phyloP scores from a whole-genome alignment of 2,797 vertebrate genomes.

The Poecilia velifera region DNA sequence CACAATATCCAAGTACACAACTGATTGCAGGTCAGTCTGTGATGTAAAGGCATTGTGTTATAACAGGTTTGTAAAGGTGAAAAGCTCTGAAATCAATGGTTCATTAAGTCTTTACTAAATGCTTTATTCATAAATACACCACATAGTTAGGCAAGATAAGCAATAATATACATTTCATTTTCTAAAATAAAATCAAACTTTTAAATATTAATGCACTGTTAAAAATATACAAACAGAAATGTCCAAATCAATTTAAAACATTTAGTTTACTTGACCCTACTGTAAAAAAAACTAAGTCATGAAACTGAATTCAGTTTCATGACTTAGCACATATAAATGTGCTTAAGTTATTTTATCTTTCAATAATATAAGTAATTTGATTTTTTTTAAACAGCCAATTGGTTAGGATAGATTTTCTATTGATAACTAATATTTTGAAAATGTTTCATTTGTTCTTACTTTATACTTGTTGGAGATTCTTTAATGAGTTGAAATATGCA shows the following conservation, averaged over 20 bases:
- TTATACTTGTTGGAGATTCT: too few relatives aligned
- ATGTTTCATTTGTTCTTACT: too few relatives aligned
- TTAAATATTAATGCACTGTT: neutral
- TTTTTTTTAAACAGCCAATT: too few relatives aligned
- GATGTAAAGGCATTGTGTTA: neutral
- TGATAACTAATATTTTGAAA: too few relatives aligned
- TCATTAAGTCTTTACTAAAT: neutral
- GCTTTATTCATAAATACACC: neutral
- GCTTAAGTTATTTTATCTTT: neutral
- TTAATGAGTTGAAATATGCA: too few relatives aligned
- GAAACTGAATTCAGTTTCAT: neutral
- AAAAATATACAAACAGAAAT: neutral
- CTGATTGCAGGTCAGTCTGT: neutral
- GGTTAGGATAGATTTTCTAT: too few relatives aligned
- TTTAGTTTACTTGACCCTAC: neutral
- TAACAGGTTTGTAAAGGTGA: neutral
- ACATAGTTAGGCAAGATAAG: neutral
- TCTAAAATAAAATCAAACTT: neutral
- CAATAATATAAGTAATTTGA: too few relatives aligned
- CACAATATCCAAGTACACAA: neutral
- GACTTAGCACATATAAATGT: neutral
- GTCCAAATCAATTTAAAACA: neutral
- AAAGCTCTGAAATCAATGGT: neutral
- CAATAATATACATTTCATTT: neutral
- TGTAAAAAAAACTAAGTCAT: neutral